Base-by-base conservation (phyloP, 2,113 vertebrate species). In the Semnopithecus entellus region DNA sequence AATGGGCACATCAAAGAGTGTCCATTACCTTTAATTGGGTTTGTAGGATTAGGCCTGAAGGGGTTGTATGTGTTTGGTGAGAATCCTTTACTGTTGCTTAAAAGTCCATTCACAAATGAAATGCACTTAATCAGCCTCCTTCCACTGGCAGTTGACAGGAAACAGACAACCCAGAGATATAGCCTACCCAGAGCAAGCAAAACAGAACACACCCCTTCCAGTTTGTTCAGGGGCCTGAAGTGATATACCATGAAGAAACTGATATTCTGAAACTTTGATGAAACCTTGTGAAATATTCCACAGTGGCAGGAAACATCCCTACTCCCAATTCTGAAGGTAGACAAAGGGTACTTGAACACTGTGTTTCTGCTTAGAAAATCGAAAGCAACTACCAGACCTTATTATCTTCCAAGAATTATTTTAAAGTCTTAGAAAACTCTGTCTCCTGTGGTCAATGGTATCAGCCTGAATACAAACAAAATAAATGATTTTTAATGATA, bases 201-300 rank as follows among this genome's bases (percentile, higher is more conserved):
- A 97, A 89, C 5, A 80, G 40, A 84, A 84, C 61, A 90, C 45
- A 79, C 48, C 8, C 25, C n/a, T 70, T 96, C 17, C 20, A 59
- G n/a, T 88, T 97, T 92, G 32, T 84, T 81, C 55, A 84, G 57
- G 27, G 22, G 12, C 80, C 76, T 87, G 23, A 93, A 93, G 18
- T 72, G 38, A 79, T 84, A 82, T 64, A 9, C 22, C 55, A 89
- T 3, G 52, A 91, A 95, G 79, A 97, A 79, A 80, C 48, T 84
- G 43, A 85, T 80, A 91, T 45, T 93, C 59, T 89, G 43, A 93
- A 97, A 90, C 50, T 95, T 50, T 97, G n/a, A 72, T 81, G 43
- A 95, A 97, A 87, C 4, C 35, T 91, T 94, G 50, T 86, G 35
- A 96, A 97, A 95, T 88, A 95, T 89, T 95, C 57, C 75, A 88